Base-by-base conservation (phyloP, 2,888 invertebrate species). In the Aleiodes testaceus region DNA sequence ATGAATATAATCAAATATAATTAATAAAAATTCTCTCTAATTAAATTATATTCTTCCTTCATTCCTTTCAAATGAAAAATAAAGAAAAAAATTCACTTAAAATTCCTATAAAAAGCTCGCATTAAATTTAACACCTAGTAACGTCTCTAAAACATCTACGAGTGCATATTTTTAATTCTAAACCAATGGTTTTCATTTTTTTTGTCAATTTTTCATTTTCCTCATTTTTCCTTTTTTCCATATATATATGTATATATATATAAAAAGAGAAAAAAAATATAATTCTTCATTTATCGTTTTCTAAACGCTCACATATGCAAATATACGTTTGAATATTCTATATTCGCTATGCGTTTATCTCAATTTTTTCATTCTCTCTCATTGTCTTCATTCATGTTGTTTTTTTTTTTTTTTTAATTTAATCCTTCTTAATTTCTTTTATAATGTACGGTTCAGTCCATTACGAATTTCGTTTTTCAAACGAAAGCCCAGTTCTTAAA, bases 81-180 rank as follows among this genome's bases (percentile, higher is more conserved):
- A 72, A 80, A 80, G n/a, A 80, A 81, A 73, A 73, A 81, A 81
- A 81, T 74, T 74, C 75, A 80, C 78, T 82, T 82, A 82, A 82
- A 82, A 80, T 80, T 80, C 72, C 74, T 80, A 82, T 78, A 78
- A 80, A 79, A 79, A 76, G 78, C 78, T 80, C 79, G 76, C 76
- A 67, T 68, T 55, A 52, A 70, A 47, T 59, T 42, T 52, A 55
- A 73, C 63, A 73, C 52, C 74, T 77, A 78, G 75, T 76, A 74
- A 78, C 70, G 74, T 71, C 75, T 74, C 77, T 80, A 80, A 80
- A 80, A 80, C 74, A 77, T 76, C 77, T 78, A 80, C 69, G 75
- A 79, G 45, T 63, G 78, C 76, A 45, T 45, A 44, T 63, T 45
- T 26, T 45, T 45, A 63, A 44, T 63, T 45, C 45, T 45, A 45